Conservation (phyloP, 2,797 vertebrate genomes). For the Manis pentadactyla region DNA sequence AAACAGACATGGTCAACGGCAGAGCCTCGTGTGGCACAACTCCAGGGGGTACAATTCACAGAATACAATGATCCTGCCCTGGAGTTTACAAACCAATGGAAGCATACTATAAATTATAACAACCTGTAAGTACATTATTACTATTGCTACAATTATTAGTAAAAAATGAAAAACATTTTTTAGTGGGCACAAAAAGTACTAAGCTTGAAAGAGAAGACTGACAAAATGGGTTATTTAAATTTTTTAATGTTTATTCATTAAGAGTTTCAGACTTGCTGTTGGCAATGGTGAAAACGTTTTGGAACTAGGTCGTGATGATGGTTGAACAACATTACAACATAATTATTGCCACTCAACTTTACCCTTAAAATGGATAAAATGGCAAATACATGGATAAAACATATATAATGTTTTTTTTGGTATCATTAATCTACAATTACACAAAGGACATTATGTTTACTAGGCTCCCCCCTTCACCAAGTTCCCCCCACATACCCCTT, state of each 20-base stretch:
- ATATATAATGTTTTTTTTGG: background rate
- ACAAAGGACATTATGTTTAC: too few relatives aligned
- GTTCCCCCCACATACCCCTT: too few relatives aligned
- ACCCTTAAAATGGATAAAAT: background rate
- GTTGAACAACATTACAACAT: background rate
- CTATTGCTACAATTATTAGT: background rate
- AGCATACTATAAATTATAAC: background rate
- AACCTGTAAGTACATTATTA: background rate
- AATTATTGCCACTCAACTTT: background rate
- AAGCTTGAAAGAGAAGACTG: background rate
- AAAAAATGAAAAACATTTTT: background rate
- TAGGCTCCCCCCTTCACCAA: too few relatives aligned
- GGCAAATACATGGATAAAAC: background rate
- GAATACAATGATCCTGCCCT: background rate
- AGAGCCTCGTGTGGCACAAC: background rate
- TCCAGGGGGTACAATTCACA: background rate
- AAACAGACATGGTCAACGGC: background rate
- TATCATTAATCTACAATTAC: too few relatives aligned
- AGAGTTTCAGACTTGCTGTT: background rate
- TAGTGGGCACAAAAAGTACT: background rate
- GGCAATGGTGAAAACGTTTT: background rate
- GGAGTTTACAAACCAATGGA: background rate
- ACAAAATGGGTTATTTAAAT: background rate
- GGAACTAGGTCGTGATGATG: background rate
- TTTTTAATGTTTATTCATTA: background rate